Percentiles rank a stretch among this genome's conserved stretches.
These are phyloP conservation scores for Schrankia costaestrigalis DNA, from an alignment of 2,888 invertebrate species.

Conservation along the genomic window DNA sequence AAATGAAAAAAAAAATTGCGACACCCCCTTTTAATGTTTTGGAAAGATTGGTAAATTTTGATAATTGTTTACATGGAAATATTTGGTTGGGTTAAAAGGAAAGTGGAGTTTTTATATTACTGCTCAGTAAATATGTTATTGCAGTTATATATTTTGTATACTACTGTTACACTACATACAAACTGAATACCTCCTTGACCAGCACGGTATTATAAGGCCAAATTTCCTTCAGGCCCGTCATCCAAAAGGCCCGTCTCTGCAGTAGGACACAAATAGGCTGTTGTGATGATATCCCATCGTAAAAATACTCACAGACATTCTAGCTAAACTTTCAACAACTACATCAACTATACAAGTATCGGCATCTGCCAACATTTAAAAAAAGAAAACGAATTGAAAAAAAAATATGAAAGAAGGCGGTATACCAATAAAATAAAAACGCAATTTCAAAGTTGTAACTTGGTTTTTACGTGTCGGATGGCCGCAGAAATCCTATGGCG, in stretches of 20 bases:
- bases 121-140: neutral
- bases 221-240: too few relatives aligned
- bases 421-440: conserved; percentile 58
- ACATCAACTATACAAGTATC: too few relatives aligned
- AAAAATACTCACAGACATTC: too few relatives aligned
- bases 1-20: conserved; percentile 34
- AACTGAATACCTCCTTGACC: too few relatives aligned
- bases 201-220: too few relatives aligned
- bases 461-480: conserved; percentile 53
- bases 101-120: neutral
- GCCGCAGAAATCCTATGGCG: conserved; percentile 54
- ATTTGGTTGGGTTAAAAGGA: conserved; percentile 17
- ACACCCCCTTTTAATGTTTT: conserved; percentile 41
- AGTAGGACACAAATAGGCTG: too few relatives aligned
- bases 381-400: conserved; percentile 42
- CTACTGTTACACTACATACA: too few relatives aligned
- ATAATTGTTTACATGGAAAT: conserved; percentile 47
- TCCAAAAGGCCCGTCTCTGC: too few relatives aligned
- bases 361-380: neutral
- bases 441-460: conserved; percentile 58
- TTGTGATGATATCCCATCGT: too few relatives aligned
- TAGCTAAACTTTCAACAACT: too few relatives aligned
- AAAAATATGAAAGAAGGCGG: conserved; percentile 40
- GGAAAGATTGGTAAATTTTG: conserved; percentile 56
- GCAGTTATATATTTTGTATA: too few relatives aligned